These are phyloP conservation scores for Cephus sareptanus DNA, from an alignment of 2,888 invertebrate species.

Conservation along the genomic window DNA sequence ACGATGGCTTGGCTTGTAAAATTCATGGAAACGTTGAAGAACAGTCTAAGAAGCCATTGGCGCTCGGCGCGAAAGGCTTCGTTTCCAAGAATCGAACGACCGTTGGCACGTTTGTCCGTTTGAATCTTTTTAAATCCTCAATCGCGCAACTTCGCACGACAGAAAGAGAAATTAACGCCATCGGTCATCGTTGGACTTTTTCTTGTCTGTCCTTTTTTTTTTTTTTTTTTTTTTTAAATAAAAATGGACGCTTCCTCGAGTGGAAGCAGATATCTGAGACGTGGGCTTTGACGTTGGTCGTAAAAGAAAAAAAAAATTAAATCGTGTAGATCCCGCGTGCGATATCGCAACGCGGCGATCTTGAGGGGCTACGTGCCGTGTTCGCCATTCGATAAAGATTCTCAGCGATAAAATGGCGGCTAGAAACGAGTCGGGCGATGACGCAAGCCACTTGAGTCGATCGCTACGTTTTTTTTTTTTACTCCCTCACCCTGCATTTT, in stretches of 20 bases:
- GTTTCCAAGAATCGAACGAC: background rate
- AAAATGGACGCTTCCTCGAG: background rate
- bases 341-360: conserved; percentile 8
- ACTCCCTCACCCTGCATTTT: background rate
- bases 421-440: conserved; percentile 40
- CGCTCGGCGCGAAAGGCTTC: background rate
- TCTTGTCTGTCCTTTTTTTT: background rate
- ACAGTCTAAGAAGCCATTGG: background rate
- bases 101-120: background rate
- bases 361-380: conserved; percentile 10
- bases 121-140: background rate
- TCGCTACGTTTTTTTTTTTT: background rate
- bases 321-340: background rate
- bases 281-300: background rate
- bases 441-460: conserved; percentile 40
- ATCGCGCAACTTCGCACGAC: background rate
- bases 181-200: background rate
- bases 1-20: background rate
- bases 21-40: background rate
- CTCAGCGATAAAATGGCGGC: conserved; percentile 43
- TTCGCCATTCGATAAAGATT: conserved; percentile 43
- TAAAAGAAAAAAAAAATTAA: conserved; percentile 1
- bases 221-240: too few species aligned
- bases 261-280: background rate
- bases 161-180: background rate